These are phyloP conservation scores for Operophtera brumata DNA, from an alignment of 2,888 invertebrate species.

Conservation along the genomic window DNA sequence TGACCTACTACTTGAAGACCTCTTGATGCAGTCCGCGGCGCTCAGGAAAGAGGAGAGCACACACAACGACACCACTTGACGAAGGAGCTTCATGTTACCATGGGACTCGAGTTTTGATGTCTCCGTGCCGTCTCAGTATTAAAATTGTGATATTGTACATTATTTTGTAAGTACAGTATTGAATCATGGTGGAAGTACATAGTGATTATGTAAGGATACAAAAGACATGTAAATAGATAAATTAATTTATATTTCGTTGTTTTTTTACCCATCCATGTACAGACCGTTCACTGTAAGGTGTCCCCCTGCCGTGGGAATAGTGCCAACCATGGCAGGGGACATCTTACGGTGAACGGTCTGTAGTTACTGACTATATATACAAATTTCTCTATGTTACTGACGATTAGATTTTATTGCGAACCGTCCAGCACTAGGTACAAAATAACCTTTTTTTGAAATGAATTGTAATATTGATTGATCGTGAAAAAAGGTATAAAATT, in stretches of 20 bases:
- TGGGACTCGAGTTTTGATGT: conserved; percentile 47
- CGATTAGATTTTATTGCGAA: no score
- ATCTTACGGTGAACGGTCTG: no score
- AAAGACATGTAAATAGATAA: conserved; percentile 22
- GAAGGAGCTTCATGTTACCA: conserved; percentile 58
- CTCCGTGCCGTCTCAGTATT: conserved; percentile 66
- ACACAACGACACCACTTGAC: conserved; percentile 57
- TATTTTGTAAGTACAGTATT: conserved; percentile 43
- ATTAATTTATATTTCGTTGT: not conserved
- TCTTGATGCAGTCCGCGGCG: conserved; percentile 61
- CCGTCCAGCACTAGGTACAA: no score
- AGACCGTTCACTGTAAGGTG: not conserved
- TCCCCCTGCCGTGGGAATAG: no score
- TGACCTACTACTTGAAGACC: conserved; percentile 67
- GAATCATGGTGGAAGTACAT: conserved; percentile 30
- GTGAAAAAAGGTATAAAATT: no score
- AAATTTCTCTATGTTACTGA: no score
- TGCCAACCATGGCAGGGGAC: no score
- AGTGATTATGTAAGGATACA: conserved; percentile 36
- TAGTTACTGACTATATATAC: no score
- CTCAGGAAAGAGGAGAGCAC: conserved; percentile 51
- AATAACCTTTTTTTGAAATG: no score
- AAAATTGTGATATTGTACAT: conserved; percentile 56
- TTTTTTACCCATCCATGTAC: not conserved
- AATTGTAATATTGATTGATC: no score